A percentile compares a stretch with the other conserved stretches of the same genome.
phyloP scores from a whole-genome alignment of 2,888 invertebrate genomes.

The Euclidia mi region DNA sequence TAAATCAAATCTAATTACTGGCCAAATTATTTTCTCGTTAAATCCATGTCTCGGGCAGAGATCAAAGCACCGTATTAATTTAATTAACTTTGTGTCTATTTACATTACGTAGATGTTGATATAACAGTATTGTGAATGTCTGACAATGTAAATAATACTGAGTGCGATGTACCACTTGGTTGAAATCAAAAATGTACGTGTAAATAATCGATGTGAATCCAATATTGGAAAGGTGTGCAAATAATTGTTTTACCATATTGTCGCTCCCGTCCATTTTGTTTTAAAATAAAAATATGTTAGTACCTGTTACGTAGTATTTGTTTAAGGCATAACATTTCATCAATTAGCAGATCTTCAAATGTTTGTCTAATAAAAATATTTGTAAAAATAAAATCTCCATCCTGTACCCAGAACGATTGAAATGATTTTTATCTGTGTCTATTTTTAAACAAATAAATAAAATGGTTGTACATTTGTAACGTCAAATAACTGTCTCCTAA shows the following conservation, averaged over 20 bases:
- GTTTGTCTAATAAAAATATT: too few relatives aligned
- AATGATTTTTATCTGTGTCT: too few relatives aligned
- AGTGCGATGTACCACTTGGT: conserved; percentile 18
- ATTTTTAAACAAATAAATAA: too few relatives aligned
- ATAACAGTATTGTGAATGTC: conserved; percentile 26
- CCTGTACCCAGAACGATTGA: too few relatives aligned
- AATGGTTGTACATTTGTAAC: too few relatives aligned
- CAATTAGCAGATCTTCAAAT: too few relatives aligned
- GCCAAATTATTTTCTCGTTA: conserved; percentile 55
- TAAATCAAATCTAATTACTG: conserved; percentile 55
- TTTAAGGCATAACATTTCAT: too few relatives aligned
- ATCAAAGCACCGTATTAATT: conserved; percentile 64
- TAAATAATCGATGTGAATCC: conserved; percentile 18
- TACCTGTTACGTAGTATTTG: too few relatives aligned
- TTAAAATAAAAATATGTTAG: conserved; percentile 13
- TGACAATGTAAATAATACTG: conserved; percentile 23
- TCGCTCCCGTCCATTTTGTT: conserved; percentile 10
- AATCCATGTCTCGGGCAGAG: conserved; percentile 48
- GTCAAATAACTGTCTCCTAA: too few relatives aligned
- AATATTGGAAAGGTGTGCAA: conserved; percentile 19
- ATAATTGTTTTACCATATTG: conserved; percentile 31
- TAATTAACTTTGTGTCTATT: conserved; percentile 62
- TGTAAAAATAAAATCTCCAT: too few relatives aligned
- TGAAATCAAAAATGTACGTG: conserved; percentile 12
- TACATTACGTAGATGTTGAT: conserved; percentile 38